Evolutionary conservation across 2,113 vertebrate species (phyloP).

Genomic region (Alectura lathami): DNA sequence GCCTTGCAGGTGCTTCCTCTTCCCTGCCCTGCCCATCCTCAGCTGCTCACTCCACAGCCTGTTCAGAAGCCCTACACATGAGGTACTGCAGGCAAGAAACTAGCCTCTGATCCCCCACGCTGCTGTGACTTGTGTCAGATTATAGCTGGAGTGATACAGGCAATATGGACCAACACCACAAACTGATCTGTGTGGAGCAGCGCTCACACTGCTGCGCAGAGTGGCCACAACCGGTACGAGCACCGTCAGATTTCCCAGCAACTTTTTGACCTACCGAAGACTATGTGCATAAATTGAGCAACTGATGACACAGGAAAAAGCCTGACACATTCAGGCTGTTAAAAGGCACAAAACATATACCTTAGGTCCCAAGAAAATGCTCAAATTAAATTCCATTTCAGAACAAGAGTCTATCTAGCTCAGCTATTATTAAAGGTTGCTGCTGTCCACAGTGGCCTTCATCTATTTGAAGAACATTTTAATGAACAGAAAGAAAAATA

Average conservation of each 20-base stretch:
- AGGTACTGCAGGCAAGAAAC: neutral
- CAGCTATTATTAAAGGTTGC: neutral
- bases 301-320: constrained; percentile 2
- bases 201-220: neutral
- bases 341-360: neutral
- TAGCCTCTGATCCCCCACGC: neutral
- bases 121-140: neutral
- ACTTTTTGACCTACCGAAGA: constrained; percentile 8
- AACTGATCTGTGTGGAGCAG: neutral
- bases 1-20: neutral
- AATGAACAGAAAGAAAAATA: constrained; percentile 24
- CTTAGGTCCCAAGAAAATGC: neutral
- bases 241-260: constrained; percentile 5
- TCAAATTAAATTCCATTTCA: neutral
- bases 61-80: neutral
- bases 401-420: neutral
- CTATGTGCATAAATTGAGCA: neutral
- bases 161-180: neutral
- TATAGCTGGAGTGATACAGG: neutral
- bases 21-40: neutral
- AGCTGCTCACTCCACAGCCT: neutral
- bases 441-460: neutral
- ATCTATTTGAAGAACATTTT: neutral
- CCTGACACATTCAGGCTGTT: neutral
- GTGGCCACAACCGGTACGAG: neutral